phyloP scores from a whole-genome alignment of 2,113 vertebrate genomes.

The Andinoacara biseriatus region DNA sequence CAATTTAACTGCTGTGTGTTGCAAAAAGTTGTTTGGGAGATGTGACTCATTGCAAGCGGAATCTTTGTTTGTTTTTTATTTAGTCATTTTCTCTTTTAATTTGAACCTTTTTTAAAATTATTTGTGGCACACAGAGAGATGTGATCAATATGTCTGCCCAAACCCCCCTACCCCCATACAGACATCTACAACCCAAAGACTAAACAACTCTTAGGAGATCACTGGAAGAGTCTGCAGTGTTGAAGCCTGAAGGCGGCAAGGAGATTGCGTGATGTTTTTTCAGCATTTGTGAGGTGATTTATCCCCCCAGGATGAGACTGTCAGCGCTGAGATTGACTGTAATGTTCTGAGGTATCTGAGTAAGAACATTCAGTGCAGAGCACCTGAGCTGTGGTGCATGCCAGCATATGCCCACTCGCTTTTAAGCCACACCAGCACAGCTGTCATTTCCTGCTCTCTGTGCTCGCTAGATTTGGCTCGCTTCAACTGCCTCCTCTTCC shows the following conservation, averaged over 20 bases:
- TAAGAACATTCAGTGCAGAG: not conserved
- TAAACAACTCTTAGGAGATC: too few relatives aligned
- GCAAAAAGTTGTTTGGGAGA: too few relatives aligned
- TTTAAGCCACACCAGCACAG: not conserved
- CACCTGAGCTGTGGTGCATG: not conserved
- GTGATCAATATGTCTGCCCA: too few relatives aligned
- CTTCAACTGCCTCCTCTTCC: not conserved
- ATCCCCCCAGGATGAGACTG: not conserved
- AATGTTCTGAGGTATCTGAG: not conserved
- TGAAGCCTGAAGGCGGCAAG: fast-evolving
- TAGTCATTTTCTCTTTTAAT: not conserved
- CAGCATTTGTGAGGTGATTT: not conserved
- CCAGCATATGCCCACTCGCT: not conserved
- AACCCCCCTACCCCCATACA: too few relatives aligned
- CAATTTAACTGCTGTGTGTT: too few relatives aligned
- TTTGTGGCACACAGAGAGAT: not conserved
- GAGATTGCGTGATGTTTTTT: not conserved
- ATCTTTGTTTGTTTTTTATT: too few relatives aligned
- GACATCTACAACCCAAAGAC: not conserved
- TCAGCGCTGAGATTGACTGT: fast-evolving
- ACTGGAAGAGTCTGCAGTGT: not conserved
- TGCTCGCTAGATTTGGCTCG: not conserved
- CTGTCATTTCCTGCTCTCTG: not conserved
- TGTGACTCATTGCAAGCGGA: too few relatives aligned
- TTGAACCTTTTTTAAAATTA: not conserved